Evolutionary conservation across 2,888 invertebrate genomes (phyloP).

Genomic region (Ennomos quercinarius): DNA sequence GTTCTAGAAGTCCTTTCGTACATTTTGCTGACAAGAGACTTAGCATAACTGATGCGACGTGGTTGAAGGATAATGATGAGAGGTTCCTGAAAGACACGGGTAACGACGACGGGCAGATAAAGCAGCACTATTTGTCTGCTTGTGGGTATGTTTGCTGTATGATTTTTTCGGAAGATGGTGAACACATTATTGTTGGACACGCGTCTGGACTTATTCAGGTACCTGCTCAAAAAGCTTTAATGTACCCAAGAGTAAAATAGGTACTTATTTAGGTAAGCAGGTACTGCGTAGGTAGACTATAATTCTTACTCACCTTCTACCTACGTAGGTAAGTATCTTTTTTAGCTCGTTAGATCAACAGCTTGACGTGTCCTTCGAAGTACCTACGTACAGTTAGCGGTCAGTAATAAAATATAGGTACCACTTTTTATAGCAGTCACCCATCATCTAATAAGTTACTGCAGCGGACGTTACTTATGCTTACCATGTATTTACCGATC

Average conservation of each 20-base stretch:
- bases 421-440: no score
- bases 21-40: slow-evolving; percentile 62
- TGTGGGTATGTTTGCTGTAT: slow-evolving; percentile 67
- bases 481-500: no score
- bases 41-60: slow-evolving; percentile 47
- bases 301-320: no score
- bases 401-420: no score
- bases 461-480: no score
- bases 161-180: slow-evolving; percentile 72
- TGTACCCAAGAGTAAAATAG: no score
- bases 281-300: no score
- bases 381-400: no score
- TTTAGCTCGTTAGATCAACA: no score
- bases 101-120: slow-evolving; percentile 56
- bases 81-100: slow-evolving; percentile 64
- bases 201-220: slow-evolving; percentile 85
- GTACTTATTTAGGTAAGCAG: not conserved
- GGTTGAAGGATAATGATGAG: slow-evolving; percentile 64
- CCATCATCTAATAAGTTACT: no score
- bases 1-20: slow-evolving; percentile 46
- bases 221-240: slow-evolving; percentile 3
- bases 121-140: slow-evolving; percentile 57
- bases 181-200: slow-evolving; percentile 74
- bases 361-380: no score
- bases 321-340: no score